Evolutionary conservation across 2,888 invertebrate species (phyloP).

Genomic region (Melanostoma mellinum): DNA sequence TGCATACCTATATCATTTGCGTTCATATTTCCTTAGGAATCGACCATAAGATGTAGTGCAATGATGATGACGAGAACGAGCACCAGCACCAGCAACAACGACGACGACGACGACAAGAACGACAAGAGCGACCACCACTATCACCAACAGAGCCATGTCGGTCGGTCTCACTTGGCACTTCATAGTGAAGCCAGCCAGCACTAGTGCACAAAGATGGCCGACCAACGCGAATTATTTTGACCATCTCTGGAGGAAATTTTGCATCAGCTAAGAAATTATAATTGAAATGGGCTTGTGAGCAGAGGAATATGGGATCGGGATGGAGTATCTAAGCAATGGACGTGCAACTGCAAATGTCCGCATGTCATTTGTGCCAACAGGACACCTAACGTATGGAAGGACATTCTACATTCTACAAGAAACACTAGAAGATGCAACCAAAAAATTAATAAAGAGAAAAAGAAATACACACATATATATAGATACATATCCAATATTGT

Average conservation of each 20-base stretch:
- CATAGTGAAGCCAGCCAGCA: constrained; percentile 23
- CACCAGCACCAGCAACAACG: constrained; percentile 27
- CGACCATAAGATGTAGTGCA: constrained; percentile 67
- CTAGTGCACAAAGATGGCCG: constrained; percentile 64
- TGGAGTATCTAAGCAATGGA: constrained; percentile 21
- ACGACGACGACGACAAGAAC: constrained; percentile 16
- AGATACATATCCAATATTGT: too few species aligned
- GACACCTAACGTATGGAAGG: constrained; percentile 61
- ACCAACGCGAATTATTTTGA: constrained; percentile 72
- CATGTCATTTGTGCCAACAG: constrained; percentile 68
- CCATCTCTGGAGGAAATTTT: constrained; percentile 71
- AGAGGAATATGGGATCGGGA: background rate
- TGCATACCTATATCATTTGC: constrained; percentile 48
- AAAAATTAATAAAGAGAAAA: constrained; percentile 7
- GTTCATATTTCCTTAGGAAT: constrained; percentile 69
- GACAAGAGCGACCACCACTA: constrained; percentile 41
- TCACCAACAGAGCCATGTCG: constrained; percentile 51
- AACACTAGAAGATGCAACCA: constrained; percentile 35
- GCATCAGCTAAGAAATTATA: constrained; percentile 73
- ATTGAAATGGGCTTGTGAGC: constrained; percentile 68
- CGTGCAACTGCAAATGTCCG: constrained; percentile 63
- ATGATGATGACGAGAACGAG: constrained; percentile 37
- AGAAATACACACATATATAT: constrained; percentile 14
- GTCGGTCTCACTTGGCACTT: constrained; percentile 58
- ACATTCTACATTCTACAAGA: constrained; percentile 38